phyloP scores from a whole-genome alignment of 2,888 invertebrate species.

The Plagodis pulveraria region DNA sequence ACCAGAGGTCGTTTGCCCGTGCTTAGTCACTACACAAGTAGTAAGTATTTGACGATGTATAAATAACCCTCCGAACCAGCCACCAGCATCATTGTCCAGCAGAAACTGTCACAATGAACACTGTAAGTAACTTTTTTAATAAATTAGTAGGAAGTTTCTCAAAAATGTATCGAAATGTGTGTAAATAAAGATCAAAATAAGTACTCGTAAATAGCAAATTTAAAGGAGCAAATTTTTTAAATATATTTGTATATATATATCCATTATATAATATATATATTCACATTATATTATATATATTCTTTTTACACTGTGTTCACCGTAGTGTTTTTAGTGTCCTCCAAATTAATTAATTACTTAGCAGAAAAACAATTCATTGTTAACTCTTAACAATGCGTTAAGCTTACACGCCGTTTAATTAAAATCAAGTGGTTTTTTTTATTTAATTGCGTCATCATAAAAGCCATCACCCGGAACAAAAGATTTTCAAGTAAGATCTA shows the following conservation, averaged over 20 bases:
- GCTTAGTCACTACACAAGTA: slow-evolving; percentile 48
- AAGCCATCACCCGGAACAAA: too few species aligned
- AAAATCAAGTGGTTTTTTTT: slow-evolving; percentile 10
- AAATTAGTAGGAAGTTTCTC: not conserved
- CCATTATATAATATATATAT: too few species aligned
- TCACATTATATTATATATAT: too few species aligned
- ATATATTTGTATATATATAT: too few species aligned
- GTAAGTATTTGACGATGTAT: slow-evolving; percentile 43
- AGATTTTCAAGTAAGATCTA: too few species aligned
- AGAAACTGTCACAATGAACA: slow-evolving; percentile 66
- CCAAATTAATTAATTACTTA: slow-evolving; percentile 21
- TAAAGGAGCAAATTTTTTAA: too few species aligned
- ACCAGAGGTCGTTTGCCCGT: slow-evolving; percentile 59
- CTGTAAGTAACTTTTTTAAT: slow-evolving; percentile 56
- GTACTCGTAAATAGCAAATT: too few species aligned
- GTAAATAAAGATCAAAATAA: too few species aligned
- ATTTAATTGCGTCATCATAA: too few species aligned
- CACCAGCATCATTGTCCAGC: slow-evolving; percentile 47
- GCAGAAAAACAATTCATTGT: slow-evolving; percentile 10
- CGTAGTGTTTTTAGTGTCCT: slow-evolving; percentile 5
- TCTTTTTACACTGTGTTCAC: too few species aligned
- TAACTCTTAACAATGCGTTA: slow-evolving; percentile 12
- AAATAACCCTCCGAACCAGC: slow-evolving; percentile 52
- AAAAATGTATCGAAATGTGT: too few species aligned
- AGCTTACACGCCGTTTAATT: slow-evolving; percentile 9